Evolutionary conservation across 2,797 vertebrate species (phyloP).

Genomic region (Kryptolebias ocellatus): DNA sequence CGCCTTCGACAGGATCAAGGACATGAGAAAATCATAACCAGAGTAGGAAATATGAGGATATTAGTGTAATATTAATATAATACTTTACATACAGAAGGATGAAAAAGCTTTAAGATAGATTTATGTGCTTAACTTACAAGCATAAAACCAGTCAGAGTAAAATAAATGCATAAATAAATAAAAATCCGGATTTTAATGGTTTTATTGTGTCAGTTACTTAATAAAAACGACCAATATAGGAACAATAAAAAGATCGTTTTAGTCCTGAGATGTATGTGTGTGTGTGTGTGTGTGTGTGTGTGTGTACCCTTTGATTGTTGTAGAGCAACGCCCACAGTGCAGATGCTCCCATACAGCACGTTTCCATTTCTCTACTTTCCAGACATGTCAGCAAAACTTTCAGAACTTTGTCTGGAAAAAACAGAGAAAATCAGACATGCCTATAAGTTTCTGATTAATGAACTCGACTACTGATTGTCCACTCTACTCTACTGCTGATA

Average conservation of each 20-base stretch:
- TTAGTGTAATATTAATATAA: not conserved
- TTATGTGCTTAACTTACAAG: not conserved
- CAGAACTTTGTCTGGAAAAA: constrained; percentile 85
- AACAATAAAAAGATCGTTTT: constrained; percentile 6
- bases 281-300: constrained; percentile 11
- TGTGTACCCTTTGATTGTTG: constrained; percentile 91
- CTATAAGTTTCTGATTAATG: not conserved
- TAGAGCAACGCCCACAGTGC: constrained; percentile 93
- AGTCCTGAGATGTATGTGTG: not conserved
- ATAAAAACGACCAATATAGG: no score
- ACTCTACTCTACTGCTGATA: no score
- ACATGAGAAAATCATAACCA: constrained; percentile 36
- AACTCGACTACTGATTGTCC: no score
- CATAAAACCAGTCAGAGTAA: not conserved
- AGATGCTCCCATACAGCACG: constrained; percentile 89
- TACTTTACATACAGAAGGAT: not conserved
- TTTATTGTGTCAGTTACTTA: no score
- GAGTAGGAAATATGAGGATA: constrained; percentile 23
- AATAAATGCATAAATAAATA: not conserved
- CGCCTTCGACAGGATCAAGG: constrained; percentile 79
- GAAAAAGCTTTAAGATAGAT: no score
- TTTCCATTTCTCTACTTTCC: constrained; percentile 81
- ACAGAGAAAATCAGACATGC: not conserved
- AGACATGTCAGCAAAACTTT: constrained; percentile 84
- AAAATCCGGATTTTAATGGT: not conserved